These are phyloP conservation scores for Guaruba guarouba DNA, from an alignment of 2,113 vertebrate genomes.

Conservation along the genomic window DNA sequence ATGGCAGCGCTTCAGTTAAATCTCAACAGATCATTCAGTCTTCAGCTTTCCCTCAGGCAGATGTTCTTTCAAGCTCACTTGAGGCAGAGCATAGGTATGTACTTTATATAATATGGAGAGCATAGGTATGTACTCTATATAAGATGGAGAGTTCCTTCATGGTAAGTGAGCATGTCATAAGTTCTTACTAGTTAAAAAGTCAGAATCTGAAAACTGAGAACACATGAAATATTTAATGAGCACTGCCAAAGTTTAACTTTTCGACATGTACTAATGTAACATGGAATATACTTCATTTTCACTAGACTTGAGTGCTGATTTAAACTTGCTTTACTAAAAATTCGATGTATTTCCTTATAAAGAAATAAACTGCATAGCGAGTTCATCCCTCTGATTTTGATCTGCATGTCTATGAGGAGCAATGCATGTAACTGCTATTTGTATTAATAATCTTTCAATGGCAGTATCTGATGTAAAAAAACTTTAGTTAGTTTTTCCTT, in stretches of 20 bases:
- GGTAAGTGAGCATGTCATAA: neutral
- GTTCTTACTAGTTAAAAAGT: neutral
- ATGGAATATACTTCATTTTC: neutral
- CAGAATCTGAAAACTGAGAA: neutral
- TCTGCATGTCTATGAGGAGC: neutral
- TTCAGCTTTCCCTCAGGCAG: slow-evolving; percentile 73
- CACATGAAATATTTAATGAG: neutral
- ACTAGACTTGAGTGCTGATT: neutral
- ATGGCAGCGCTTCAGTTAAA: slow-evolving; percentile 65
- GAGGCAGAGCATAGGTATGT: slow-evolving; percentile 83
- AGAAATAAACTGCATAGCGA: neutral
- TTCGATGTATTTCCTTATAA: neutral
- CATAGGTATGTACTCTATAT: slow-evolving; percentile 68
- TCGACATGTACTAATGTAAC: neutral
- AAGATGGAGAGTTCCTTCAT: neutral
- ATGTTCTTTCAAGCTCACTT: slow-evolving; percentile 82
- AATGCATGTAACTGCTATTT: neutral
- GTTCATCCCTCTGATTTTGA: neutral
- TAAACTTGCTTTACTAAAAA: neutral
- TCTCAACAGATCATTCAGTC: slow-evolving; percentile 71
- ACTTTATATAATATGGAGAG: neutral
- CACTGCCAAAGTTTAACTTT: neutral
- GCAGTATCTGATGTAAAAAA: neutral
- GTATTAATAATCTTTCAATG: neutral
- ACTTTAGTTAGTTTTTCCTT: neutral